Evolutionary conservation across 2,797 vertebrate species (phyloP), one percentile per base, ranked within the genome.

Genomic region (Atherinosoma microstoma): DNA sequence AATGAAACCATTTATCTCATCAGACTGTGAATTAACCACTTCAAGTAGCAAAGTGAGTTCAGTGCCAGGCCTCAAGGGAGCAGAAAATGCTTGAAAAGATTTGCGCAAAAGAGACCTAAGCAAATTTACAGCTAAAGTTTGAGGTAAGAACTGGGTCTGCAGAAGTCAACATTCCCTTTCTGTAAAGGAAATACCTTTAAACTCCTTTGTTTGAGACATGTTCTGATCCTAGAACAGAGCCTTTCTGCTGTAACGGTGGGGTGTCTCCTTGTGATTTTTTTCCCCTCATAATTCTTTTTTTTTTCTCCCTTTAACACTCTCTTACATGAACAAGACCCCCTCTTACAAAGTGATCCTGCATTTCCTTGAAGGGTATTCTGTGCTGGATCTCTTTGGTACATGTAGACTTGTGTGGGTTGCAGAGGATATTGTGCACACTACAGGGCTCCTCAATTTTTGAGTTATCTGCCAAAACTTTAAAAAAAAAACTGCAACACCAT

Each of bases 41-140:
- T 80, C 6, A 67, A 57, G 65, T 20, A 74, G 58, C 64, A 22
- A 70, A 65, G 38, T 7, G 45, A 76, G 67, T 79, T 73, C n/a
- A 57, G 70, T 75, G 51, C 68, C 56, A 69, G 18, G 64, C 57
- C 58, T 80, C 51, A 64, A n/a, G 38, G 58, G 20, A 73, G 15
- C 13, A 1, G 40, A 68, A 67, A 70, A 68, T 38, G 32, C 38
- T 64, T 15, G 60, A 59, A 64, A 58, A 56, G 69, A 68, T 69
- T 64, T 73, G 32, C 51, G 54, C 63, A 74, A 57, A 29, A 57
- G 13, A 76, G 60, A 83, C 22, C 57, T 7, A 15, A 27, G 42
- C 16, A 60, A 6, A 67, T 84, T 56, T 75, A 66, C 11, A 67
- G 49, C 36, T 34, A 32, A 34, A 56, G 34, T 71, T 36, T 53